Evolutionary conservation across 2,888 invertebrate genomes (phyloP).

Genomic region (Tetragonisca angustula): DNA sequence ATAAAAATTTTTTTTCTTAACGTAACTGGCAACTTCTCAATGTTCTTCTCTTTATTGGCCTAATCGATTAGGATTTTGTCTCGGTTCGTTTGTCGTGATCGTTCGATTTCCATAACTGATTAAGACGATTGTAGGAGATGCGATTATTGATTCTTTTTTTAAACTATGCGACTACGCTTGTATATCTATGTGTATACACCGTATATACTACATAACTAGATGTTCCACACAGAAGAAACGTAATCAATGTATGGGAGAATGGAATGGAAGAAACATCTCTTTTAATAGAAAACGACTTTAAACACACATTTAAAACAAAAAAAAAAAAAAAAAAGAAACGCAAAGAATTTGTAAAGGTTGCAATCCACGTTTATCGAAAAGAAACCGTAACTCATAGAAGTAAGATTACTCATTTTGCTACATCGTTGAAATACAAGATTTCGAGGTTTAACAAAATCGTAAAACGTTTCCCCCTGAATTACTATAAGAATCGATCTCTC

Average conservation of each 20-base stretch:
- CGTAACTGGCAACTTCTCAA: neutral
- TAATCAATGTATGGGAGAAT: neutral
- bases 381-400: neutral
- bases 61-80: slow-evolving; percentile 13
- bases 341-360: neutral
- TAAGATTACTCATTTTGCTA: slow-evolving; percentile 26
- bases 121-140: neutral
- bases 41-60: slow-evolving; percentile 24
- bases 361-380: slow-evolving; percentile 7
- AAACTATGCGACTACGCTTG: neutral
- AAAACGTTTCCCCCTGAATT: slow-evolving; percentile 11
- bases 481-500: slow-evolving; percentile 23
- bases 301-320: too few species aligned
- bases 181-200: slow-evolving; percentile 2
- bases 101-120: neutral
- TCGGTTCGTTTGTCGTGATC: neutral
- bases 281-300: neutral
- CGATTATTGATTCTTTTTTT: slow-evolving; percentile 6
- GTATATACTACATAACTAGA: slow-evolving; percentile 10
- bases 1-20: neutral
- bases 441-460: slow-evolving; percentile 14
- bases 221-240: slow-evolving; percentile 3
- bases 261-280: neutral
- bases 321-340: neutral
- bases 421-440: slow-evolving; percentile 1